Evolutionary conservation across 2,797 vertebrate species (phyloP), one percentile per base, ranked within the genome.

Genomic region (Sphenodon punctatus): DNA sequence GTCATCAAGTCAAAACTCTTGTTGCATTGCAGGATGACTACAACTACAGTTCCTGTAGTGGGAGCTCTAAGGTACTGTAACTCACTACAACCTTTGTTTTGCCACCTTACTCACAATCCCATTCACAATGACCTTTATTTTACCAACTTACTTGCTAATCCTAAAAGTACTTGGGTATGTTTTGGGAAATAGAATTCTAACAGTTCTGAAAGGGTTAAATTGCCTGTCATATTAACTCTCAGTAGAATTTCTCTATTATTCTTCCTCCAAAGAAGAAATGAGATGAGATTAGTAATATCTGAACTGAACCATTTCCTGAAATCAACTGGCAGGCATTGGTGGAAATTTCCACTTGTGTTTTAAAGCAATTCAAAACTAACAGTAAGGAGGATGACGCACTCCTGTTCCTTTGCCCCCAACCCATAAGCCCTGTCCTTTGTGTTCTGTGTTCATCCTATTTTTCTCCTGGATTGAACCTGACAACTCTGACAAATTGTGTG

Each of bases 181-280:
- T 48, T 82, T 75, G 22, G 68, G 66, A 88, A 86, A 80, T 78
- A 25, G 19, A 76, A 39, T 63, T 11, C 36, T 67, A 12, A 81
- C 5, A 27, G 55, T 53, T 65, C 67, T n/a, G n/a, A n/a, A 70
- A 7, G 84, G 75, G 85, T 76, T 90, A 82, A 84, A 80, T 55
- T 34, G 12, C 13, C 34, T 89, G 60, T 43, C 75, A 75, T 20
- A 4, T 53, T 90, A 45, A 5, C 16, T 60, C 36, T 73, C 48
- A 73, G 71, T 36, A 58, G 73, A 39, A 58, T 10, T 1, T 32
- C 5, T 75, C 16, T 7, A 60, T 60, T 75, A 25, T 11, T 86
- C 84, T 76, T 68, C 20, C 23, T 67, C 70, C 30, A 80, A 76
- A 75, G 32, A 45, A 38, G 64, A 79, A 77, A 41, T 32, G 9